phyloP scores from a whole-genome alignment of 2,797 vertebrate genomes.

The Eulemur albifrons region DNA sequence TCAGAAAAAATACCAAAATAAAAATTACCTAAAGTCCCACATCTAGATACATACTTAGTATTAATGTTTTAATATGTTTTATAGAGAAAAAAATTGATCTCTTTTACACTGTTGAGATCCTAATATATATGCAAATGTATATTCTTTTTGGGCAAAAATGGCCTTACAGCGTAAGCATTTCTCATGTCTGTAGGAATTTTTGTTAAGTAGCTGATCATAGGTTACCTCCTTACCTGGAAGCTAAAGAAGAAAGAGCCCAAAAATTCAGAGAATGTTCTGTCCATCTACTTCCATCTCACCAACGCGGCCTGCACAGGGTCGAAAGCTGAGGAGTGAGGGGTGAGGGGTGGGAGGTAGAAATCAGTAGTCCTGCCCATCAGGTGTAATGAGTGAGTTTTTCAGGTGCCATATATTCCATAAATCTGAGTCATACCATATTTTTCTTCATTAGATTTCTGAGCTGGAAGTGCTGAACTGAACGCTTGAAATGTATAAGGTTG shows the following conservation, averaged over 20 bases:
- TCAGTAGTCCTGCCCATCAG: neutral
- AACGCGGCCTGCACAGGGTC: neutral
- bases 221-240: neutral
- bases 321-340: neutral
- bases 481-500: neutral
- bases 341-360: neutral
- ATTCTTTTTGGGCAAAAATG: neutral
- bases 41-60: neutral
- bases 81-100: neutral
- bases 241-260: neutral
- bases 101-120: neutral
- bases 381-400: neutral
- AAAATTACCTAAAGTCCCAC: neutral
- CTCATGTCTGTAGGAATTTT: neutral
- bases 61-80: neutral
- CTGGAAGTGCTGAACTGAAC: neutral
- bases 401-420: neutral
- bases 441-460: slow-evolving; percentile 18
- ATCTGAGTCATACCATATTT: neutral
- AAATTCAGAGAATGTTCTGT: neutral
- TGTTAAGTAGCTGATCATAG: neutral
- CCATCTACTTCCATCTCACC: neutral
- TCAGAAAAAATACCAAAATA: slow-evolving; percentile 17
- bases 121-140: neutral
- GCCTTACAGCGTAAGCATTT: neutral